Evolutionary conservation across 1,140 invertebrate genomes (phyloP).

Genomic region (Argopecten irradians): DNA sequence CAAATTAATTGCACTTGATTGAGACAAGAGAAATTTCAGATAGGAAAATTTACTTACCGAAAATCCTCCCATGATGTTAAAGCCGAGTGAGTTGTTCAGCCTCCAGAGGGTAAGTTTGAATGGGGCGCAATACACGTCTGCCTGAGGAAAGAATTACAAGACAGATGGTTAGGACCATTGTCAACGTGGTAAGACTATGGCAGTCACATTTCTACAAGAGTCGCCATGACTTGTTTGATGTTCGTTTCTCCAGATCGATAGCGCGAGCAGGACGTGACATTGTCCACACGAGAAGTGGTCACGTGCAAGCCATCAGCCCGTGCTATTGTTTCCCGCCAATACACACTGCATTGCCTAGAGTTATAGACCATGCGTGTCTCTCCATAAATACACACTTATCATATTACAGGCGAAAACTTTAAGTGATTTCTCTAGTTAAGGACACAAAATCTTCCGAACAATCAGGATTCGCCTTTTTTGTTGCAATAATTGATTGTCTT

Average conservation of each 20-base stretch:
- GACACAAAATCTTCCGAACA: neutral
- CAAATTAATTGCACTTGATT: neutral
- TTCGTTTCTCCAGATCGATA: slow-evolving; percentile 33
- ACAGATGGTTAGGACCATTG: slow-evolving; percentile 3
- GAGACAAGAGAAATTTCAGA: neutral
- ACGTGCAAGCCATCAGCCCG: neutral
- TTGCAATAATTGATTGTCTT: neutral
- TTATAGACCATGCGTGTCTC: neutral
- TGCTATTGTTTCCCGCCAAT: slow-evolving; percentile 14
- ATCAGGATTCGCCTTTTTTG: slow-evolving; percentile 12
- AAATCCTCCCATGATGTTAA: slow-evolving; percentile 61
- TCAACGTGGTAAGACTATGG: slow-evolving; percentile 16
- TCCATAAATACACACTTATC: slow-evolving; percentile 17
- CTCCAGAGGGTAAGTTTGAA: slow-evolving; percentile 17
- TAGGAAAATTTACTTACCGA: slow-evolving; percentile 45
- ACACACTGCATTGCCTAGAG: neutral
- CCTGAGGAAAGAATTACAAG: neutral
- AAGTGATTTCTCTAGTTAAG: slow-evolving; percentile 22
- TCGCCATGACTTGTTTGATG: slow-evolving; percentile 29
- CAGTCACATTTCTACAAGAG: slow-evolving; percentile 29
- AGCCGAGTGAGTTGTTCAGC: slow-evolving; percentile 44
- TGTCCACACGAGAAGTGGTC: slow-evolving; percentile 20
- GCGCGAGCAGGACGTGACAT: slow-evolving; percentile 12
- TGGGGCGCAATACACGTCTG: slow-evolving; percentile 14
- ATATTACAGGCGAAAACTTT: neutral